phyloP scores from a whole-genome alignment of 2,888 invertebrate species.

The Myopa tessellatipennis region DNA sequence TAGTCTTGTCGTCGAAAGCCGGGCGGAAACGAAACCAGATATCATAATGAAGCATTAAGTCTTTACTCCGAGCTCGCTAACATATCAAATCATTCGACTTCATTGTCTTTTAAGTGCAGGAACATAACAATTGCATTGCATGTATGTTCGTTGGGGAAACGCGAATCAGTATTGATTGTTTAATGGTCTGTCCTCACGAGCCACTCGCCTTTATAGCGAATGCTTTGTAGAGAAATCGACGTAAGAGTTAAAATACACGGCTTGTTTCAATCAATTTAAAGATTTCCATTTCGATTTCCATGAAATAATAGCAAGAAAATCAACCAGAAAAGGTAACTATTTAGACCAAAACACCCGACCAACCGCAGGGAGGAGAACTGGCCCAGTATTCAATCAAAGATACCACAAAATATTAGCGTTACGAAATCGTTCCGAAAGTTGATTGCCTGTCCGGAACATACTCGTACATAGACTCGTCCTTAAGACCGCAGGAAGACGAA shows the following conservation, averaged over 20 bases:
- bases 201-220: not conserved
- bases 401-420: no score
- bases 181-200: constrained; percentile 1
- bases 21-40: constrained; percentile 67
- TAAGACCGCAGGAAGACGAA: no score
- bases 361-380: no score
- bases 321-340: no score
- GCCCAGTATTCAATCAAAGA: no score
- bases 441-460: no score
- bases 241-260: not conserved
- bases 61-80: not conserved
- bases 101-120: constrained; percentile 4
- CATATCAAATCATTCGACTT: not conserved
- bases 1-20: not conserved
- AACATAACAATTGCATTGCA: constrained; percentile 16
- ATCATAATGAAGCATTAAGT: constrained; percentile 49
- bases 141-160: not conserved
- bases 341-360: no score
- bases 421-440: no score
- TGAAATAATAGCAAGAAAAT: no score
- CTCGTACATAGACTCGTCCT: no score
- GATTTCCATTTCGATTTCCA: no score
- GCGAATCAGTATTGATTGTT: not conserved
- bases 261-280: no score
- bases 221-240: not conserved